A percentile compares a stretch with the other conserved stretches of the same genome.
These are phyloP conservation scores for Andricus quercusramuli DNA, from an alignment of 2,888 invertebrate species.

Conservation along the genomic window DNA sequence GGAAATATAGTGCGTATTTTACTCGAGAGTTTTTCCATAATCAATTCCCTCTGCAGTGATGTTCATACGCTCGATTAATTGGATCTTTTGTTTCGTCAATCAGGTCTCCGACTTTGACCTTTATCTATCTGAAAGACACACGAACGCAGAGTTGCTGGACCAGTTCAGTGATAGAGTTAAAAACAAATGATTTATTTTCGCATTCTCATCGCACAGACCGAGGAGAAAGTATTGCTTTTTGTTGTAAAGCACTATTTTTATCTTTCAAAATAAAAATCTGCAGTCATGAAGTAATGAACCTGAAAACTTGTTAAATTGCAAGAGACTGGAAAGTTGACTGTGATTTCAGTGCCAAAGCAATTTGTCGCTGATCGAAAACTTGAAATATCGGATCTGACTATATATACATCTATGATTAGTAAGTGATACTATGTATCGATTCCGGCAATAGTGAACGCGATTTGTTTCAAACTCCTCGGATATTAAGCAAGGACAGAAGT, in stretches of 20 bases:
- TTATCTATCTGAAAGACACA: constrained; percentile 10
- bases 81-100: constrained; percentile 32
- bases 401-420: no score
- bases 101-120: constrained; percentile 30
- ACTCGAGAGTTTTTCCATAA: constrained; percentile 8
- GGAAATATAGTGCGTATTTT: constrained; percentile 17
- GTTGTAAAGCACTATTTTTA: rapidly evolving
- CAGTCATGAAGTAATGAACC: no score
- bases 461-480: constrained; percentile 45
- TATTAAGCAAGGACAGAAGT: constrained; percentile 48
- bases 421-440: background rate
- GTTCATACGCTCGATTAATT: constrained; percentile 13
- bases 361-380: no score
- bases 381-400: no score
- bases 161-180: background rate
- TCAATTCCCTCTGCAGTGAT: constrained; percentile 1
- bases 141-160: background rate
- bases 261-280: no score
- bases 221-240: background rate
- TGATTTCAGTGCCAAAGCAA: background rate
- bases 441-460: constrained; percentile 36
- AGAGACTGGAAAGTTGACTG: no score
- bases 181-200: background rate
- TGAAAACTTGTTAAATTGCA: no score
- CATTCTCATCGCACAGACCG: background rate